These are phyloP conservation scores for human (Homo sapiens) DNA, from an alignment of 2,113 vertebrate species.

Conservation along the genomic window GRCh38 chr6:82084001-82084500, in stretches of 20 bases:
- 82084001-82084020: neutral
- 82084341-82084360: neutral
- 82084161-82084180: neutral
- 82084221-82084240: neutral
- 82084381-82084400: neutral
- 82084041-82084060: neutral
- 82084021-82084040: neutral
- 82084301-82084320: neutral
- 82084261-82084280: neutral
- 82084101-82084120: neutral
- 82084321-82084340: neutral
- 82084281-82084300: neutral
- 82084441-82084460: neutral
- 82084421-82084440: neutral
- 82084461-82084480: constrained; percentile 1
- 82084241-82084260: neutral
- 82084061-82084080: neutral
- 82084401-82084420: neutral
- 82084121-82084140: neutral
- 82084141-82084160: neutral
- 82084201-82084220: neutral
- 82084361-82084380: accelerated
- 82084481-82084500: neutral
- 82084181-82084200: neutral
- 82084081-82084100: neutral